These are phyloP conservation scores for Pardalotus punctatus DNA, from an alignment of 2,113 vertebrate genomes.

Conservation along the genomic window DNA sequence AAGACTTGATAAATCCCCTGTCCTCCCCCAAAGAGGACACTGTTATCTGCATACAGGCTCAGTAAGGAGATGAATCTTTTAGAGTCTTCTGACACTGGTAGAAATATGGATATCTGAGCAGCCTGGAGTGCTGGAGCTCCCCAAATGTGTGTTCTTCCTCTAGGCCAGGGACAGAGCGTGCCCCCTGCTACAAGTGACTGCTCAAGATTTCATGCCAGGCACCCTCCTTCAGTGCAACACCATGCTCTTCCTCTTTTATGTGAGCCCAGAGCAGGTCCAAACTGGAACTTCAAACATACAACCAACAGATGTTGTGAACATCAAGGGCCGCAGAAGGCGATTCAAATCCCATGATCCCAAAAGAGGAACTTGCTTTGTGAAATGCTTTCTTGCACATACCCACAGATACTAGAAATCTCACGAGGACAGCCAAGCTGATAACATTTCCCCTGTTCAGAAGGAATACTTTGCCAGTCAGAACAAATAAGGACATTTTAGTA, in stretches of 20 bases:
- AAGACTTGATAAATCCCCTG: neutral
- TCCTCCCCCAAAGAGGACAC: neutral
- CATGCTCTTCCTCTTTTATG: slow-evolving; percentile 54
- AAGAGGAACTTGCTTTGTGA: slow-evolving; percentile 59
- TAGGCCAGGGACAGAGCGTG: neutral
- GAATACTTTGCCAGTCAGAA: neutral
- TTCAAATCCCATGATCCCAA: slow-evolving; percentile 57
- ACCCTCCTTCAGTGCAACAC: neutral
- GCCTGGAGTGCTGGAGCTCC: neutral
- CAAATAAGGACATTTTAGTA: neutral
- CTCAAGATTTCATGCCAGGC: neutral
- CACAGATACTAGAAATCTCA: slow-evolving; percentile 43
- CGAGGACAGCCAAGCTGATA: neutral
- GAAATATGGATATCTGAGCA: neutral
- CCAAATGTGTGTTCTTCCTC: neutral
- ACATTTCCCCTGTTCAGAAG: slow-evolving; percentile 13
- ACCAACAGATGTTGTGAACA: slow-evolving; percentile 52
- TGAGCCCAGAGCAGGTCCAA: slow-evolving; percentile 41
- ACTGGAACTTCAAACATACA: slow-evolving; percentile 56
- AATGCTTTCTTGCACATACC: slow-evolving; percentile 7
- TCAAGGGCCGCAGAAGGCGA: neutral
- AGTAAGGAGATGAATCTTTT: neutral
- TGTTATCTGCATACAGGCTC: neutral
- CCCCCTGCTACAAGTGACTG: neutral
- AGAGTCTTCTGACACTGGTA: neutral